Conservation (phyloP, 2,888 invertebrate genomes). For the Stegophylla sp. region DNA sequence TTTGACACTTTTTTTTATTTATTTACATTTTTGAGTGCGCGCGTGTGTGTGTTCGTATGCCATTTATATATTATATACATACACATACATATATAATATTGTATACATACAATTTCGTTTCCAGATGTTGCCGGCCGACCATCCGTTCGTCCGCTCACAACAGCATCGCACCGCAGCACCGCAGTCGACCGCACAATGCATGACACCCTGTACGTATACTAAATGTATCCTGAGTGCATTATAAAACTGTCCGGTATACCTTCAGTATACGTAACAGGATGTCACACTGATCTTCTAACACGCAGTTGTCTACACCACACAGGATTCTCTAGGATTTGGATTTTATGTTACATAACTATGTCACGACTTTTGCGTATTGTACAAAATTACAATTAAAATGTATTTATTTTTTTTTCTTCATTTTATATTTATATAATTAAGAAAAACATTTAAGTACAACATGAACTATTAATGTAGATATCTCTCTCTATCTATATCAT, state of each 20-base stretch:
- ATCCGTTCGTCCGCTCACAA: constrained; percentile 60
- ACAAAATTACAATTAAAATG: too few species aligned
- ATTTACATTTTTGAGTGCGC: too few species aligned
- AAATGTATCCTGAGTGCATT: constrained; percentile 99
- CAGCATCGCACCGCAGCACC: constrained; percentile 60
- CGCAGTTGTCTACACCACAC: not conserved
- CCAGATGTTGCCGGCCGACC: not conserved
- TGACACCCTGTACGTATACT: constrained; percentile 98
- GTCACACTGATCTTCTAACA: constrained; percentile 75
- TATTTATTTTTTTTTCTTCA: not conserved
- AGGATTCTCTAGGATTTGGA: too few species aligned
- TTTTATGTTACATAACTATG: too few species aligned
- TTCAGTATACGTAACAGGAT: constrained; percentile 99
- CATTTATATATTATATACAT: too few species aligned
- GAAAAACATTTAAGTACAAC: not conserved
- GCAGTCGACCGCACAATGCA: constrained; percentile 56
- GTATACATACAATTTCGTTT: not conserved
- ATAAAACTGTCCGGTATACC: constrained; percentile 93
- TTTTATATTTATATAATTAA: not conserved
- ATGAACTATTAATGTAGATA: not conserved
- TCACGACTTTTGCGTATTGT: not conserved
- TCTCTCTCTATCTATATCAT: not conserved
- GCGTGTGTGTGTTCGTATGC: too few species aligned
- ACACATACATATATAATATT: too few species aligned
- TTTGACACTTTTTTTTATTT: too few species aligned